Evolutionary conservation across 2,113 vertebrate genomes (phyloP).

Genomic region (Myiopsitta monachus): DNA sequence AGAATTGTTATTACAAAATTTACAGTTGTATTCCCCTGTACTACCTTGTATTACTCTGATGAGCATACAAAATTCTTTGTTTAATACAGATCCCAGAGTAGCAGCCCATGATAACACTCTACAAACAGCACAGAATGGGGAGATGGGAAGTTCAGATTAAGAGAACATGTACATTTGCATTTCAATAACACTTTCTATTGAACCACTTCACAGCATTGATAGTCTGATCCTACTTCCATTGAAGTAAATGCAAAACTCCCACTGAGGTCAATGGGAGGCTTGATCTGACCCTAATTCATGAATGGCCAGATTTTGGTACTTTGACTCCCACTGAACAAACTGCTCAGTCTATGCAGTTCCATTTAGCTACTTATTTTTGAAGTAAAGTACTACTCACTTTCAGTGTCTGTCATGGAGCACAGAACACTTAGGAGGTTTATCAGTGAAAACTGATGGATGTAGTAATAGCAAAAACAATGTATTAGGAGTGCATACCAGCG

Average conservation of each 20-base stretch:
- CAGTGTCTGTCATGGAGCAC: neutral
- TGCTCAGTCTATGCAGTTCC: neutral
- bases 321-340: neutral
- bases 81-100: neutral
- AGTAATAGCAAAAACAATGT: neutral
- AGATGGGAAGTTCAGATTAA: slow-evolving; percentile 55
- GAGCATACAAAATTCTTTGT: neutral
- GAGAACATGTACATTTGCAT: slow-evolving; percentile 34
- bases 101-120: neutral
- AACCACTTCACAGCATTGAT: neutral
- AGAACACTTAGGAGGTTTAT: neutral
- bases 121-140: neutral
- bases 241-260: slow-evolving; percentile 14
- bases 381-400: neutral
- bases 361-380: neutral
- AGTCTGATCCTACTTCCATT: neutral
- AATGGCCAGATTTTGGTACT: neutral
- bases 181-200: slow-evolving; percentile 20
- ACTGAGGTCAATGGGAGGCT: neutral
- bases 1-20: neutral
- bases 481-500: neutral
- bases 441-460: neutral
- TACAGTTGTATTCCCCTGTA: neutral
- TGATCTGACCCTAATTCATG: slow-evolving; percentile 9
- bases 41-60: neutral